These are phyloP conservation scores for Ciconia stormi DNA, from an alignment of 2,113 vertebrate genomes.

Conservation along the genomic window DNA sequence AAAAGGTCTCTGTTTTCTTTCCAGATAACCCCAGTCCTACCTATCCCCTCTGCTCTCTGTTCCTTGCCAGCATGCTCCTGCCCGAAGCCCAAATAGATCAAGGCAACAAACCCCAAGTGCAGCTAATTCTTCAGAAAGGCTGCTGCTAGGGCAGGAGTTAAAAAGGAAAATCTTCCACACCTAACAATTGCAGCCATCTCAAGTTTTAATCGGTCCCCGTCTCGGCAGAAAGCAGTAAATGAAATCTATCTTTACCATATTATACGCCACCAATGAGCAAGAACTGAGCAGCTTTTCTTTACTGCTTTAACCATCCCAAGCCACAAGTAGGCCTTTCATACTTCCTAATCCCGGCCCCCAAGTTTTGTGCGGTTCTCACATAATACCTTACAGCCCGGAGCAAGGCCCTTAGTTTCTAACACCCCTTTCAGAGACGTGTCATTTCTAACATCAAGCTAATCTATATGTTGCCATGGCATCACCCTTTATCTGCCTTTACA, in stretches of 20 bases:
- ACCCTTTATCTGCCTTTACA: conserved; percentile 80
- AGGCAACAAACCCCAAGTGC: conserved; percentile 57
- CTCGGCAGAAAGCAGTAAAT: conserved; percentile 63
- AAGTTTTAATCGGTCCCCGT: conserved; percentile 67
- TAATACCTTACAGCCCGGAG: conserved; percentile 79
- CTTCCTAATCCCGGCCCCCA: conserved; percentile 77
- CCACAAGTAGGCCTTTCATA: conserved; percentile 78
- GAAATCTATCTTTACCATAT: conserved; percentile 78
- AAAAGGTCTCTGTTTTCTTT: conserved; percentile 76
- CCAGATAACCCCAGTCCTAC: conserved; percentile 64
- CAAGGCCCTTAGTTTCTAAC: conserved; percentile 76
- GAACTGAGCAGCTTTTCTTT: conserved; percentile 81
- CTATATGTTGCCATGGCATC: conserved; percentile 83
- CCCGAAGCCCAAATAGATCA: conserved; percentile 70
- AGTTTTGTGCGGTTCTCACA: conserved; percentile 73
- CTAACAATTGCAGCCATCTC: conserved; percentile 37
- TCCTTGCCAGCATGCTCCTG: conserved; percentile 69
- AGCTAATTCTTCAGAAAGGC: conserved; percentile 69
- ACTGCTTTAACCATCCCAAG: conserved; percentile 60
- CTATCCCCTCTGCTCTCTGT: conserved; percentile 55
- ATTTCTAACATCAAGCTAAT: conserved; percentile 85
- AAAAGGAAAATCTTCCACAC: conserved; percentile 65
- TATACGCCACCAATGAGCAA: conserved; percentile 80
- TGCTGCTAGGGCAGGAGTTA: conserved; percentile 72
- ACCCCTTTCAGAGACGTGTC: conserved; percentile 79